Conservation (phyloP, 1,140 invertebrate species). For the Triops longicaudatus region DNA sequence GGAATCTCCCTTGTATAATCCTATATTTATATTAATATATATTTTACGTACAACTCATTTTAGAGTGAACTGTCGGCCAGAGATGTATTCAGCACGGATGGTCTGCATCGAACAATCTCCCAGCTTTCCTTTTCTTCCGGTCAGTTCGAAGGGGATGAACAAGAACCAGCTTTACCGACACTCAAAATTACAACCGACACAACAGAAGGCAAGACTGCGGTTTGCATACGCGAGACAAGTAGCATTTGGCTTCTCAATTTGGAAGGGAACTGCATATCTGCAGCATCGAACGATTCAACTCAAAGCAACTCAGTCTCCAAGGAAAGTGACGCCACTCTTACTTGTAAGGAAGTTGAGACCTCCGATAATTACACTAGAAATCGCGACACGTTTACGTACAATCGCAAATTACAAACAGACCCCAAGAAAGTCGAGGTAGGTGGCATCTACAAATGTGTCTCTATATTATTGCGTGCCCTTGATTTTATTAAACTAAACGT, state of each 20-base stretch:
- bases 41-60: neutral
- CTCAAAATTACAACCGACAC: neutral
- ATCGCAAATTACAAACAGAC: neutral
- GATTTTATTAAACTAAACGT: too few species aligned
- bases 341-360: neutral
- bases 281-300: neutral
- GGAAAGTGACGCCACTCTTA: neutral
- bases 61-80: neutral
- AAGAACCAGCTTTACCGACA: neutral
- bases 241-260: neutral
- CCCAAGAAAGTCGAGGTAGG: neutral
- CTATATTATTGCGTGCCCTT: too few species aligned
- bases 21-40: neutral
- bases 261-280: neutral
- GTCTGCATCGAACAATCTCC: neutral
- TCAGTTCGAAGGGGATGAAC: neutral
- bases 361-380: neutral
- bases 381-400: neutral
- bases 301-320: neutral
- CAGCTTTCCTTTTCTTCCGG: neutral
- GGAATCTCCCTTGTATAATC: neutral
- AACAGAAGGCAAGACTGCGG: neutral
- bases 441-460: too few species aligned
- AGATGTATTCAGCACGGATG: neutral
- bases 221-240: neutral